Evolutionary conservation across 2,888 invertebrate genomes (phyloP).

Genomic region (Keiferia lycopersicella): DNA sequence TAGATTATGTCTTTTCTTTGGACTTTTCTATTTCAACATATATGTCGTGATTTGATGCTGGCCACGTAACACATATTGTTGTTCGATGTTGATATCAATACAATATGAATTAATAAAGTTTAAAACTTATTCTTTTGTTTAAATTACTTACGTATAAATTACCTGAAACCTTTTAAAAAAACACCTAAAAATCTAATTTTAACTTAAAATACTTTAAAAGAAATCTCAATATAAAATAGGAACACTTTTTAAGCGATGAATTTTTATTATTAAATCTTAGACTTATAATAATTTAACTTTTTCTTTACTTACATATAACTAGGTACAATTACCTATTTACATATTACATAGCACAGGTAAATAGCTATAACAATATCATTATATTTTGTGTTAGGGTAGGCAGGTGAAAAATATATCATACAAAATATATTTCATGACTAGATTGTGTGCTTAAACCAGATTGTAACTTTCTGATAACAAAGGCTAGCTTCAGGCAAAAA

Average conservation of each 20-base stretch:
- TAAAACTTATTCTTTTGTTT: slow-evolving; percentile 15
- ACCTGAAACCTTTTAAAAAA: background rate
- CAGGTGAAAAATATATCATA: slow-evolving; percentile 20
- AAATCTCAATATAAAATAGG: too few species aligned
- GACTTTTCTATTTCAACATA: background rate
- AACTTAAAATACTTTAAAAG: too few species aligned
- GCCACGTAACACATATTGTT: slow-evolving; percentile 30
- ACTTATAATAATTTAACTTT: too few species aligned
- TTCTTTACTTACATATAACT: too few species aligned
- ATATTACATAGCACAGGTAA: too few species aligned
- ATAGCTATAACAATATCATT: too few species aligned
- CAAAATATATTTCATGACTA: slow-evolving; percentile 1
- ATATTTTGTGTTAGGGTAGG: background rate
- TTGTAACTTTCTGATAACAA: too few species aligned
- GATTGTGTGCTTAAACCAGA: background rate
- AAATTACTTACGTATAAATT: background rate
- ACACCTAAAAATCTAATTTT: background rate
- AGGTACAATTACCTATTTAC: too few species aligned
- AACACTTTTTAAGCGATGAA: too few species aligned
- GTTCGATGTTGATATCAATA: slow-evolving; percentile 31
- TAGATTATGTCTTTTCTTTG: background rate
- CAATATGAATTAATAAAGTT: slow-evolving; percentile 8
- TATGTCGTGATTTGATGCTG: slow-evolving; percentile 23
- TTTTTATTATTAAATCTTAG: too few species aligned
- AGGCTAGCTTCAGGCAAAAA: too few species aligned